These are phyloP conservation scores for Baryphthengus martii DNA, from an alignment of 2,113 vertebrate species.

Conservation along the genomic window DNA sequence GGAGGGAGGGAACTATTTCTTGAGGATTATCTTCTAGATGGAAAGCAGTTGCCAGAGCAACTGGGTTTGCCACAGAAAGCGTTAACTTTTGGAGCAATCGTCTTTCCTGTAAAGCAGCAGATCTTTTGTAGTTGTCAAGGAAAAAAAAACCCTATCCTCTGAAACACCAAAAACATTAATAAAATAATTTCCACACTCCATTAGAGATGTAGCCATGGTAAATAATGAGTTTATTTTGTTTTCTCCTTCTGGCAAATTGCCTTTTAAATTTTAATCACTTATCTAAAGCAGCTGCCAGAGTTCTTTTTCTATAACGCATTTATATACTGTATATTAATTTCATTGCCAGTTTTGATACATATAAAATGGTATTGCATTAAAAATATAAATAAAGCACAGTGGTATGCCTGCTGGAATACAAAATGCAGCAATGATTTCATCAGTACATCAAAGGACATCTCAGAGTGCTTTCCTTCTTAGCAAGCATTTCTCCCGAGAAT, in stretches of 20 bases:
- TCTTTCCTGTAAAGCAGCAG: not conserved
- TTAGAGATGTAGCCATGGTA: slow-evolving; percentile 52
- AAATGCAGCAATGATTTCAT: not conserved
- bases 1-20: not conserved
- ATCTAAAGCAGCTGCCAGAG: slow-evolving; percentile 37
- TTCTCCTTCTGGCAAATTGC: slow-evolving; percentile 40
- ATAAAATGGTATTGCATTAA: slow-evolving; percentile 22
- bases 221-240: slow-evolving; percentile 64
- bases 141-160: not conserved
- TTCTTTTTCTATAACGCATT: not conserved
- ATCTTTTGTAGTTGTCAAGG: not conserved
- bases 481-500: slow-evolving; percentile 2
- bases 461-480: not conserved
- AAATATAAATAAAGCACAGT: slow-evolving; percentile 37
- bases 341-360: not conserved
- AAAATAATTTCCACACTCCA: slow-evolving; percentile 53
- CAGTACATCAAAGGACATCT: not conserved
- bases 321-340: slow-evolving; percentile 48
- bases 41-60: slow-evolving; percentile 36
- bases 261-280: slow-evolving; percentile 65
- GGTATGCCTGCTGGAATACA: not conserved
- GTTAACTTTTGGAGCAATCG: not conserved
- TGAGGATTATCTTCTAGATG: not conserved
- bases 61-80: not conserved
- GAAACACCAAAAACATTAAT: slow-evolving; percentile 41